phyloP scores from a whole-genome alignment of 2,113 vertebrate species.

The Eublepharis macularius region DNA sequence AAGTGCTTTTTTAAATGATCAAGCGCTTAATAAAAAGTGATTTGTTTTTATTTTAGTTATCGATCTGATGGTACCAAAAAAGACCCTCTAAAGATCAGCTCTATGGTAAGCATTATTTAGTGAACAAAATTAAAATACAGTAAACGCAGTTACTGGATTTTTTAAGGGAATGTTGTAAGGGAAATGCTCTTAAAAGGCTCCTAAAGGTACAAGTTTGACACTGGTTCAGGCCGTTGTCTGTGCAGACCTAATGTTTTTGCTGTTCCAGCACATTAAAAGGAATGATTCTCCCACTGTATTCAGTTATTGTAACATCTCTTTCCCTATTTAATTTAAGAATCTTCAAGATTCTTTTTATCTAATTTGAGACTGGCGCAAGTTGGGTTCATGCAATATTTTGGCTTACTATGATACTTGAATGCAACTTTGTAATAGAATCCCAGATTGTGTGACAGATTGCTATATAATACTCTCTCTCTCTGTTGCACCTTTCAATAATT shows the following conservation, averaged over 20 bases:
- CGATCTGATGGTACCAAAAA: conserved; percentile 95
- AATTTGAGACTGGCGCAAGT: not conserved
- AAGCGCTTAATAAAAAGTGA: not conserved
- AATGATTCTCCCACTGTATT: not conserved
- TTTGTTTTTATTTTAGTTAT: conserved; percentile 79
- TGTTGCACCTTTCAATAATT: not conserved
- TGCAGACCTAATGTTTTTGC: too few species aligned
- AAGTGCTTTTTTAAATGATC: not conserved
- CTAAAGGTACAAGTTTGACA: too few species aligned
- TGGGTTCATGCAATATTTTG: too few species aligned
- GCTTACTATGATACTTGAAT: too few species aligned
- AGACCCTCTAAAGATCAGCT: conserved; percentile 93
- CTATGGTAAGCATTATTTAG: conserved; percentile 84
- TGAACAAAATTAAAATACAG: not conserved
- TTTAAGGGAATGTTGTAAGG: too few species aligned
- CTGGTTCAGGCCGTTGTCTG: too few species aligned
- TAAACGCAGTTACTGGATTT: not conserved
- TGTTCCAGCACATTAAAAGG: not conserved
- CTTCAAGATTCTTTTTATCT: not conserved
- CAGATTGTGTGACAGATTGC: not conserved
- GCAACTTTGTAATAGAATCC: not conserved
- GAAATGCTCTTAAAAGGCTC: too few species aligned
- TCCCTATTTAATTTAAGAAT: not conserved
- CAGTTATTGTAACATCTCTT: not conserved
- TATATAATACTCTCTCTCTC: not conserved